Evolutionary conservation across 2,113 vertebrate species (phyloP).

Genomic region (Clarias magur): DNA sequence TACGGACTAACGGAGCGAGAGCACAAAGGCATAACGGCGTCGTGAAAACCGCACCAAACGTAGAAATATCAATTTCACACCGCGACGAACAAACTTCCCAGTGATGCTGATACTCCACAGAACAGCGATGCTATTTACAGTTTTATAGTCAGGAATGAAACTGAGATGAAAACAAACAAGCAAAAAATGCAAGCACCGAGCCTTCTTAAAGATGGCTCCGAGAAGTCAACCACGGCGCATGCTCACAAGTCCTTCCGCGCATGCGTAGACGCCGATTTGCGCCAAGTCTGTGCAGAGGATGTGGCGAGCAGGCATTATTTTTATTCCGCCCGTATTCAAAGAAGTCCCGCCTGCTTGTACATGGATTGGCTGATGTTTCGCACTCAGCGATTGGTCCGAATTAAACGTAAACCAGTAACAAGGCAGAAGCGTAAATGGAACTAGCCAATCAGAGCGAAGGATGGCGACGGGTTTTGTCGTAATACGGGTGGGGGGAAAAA

Average conservation of each 20-base stretch:
- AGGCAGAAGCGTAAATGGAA: neutral
- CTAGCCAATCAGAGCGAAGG: neutral
- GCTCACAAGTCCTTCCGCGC: slow-evolving; percentile 45
- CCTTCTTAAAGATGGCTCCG: slow-evolving; percentile 51
- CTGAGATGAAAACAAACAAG: neutral
- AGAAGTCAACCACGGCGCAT: slow-evolving; percentile 39
- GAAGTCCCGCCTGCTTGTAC: neutral
- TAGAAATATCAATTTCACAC: neutral
- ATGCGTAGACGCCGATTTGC: slow-evolving; percentile 50
- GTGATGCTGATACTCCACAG: neutral
- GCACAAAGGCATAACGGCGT: slow-evolving; percentile 19
- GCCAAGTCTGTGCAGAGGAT: slow-evolving; percentile 52
- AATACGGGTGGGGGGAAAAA: slow-evolving; percentile 19
- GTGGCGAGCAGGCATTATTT: slow-evolving; percentile 18
- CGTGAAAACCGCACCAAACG: neutral
- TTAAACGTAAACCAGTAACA: neutral
- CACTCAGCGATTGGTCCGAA: neutral
- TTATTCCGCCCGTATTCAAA: slow-evolving; percentile 2
- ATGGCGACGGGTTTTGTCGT: neutral
- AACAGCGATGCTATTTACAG: neutral
- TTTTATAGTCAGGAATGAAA: slow-evolving; percentile 4
- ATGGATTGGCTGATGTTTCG: neutral
- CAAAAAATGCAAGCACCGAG: slow-evolving; percentile 1
- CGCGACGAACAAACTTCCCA: neutral
- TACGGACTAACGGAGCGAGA: slow-evolving; percentile 25